Evolutionary conservation across 1,140 invertebrate species (phyloP), one percentile per base, ranked within the genome.

Genomic region (Drosophila gunungcola): DNA sequence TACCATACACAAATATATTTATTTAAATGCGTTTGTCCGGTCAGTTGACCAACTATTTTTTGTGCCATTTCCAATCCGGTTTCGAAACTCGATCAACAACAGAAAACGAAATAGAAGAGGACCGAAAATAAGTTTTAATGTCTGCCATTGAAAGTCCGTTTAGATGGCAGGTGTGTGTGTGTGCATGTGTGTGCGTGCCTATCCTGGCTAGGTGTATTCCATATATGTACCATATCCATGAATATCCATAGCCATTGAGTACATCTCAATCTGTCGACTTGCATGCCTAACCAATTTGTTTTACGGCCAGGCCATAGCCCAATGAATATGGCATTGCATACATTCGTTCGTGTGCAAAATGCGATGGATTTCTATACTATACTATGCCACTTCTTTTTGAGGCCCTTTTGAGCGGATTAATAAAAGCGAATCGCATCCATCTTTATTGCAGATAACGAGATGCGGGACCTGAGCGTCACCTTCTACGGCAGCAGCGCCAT

Each of bases 391-490:
- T 34, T 41, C 21, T 41, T 49, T 49, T 12, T 36, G 29, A 13
- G n/a, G n/a, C 32, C 3, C 21, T 32, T 36, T 16, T 6, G 39
- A 63, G 27, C 16, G 48, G 51, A 61, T 67, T 60, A 62, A 72
- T 69, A 32, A 58, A 46, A 56, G 34, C 34, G 13, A 3, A 52
- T 75, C 39, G 41, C 27, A 36, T 51, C n/a, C 7, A n/a, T 65
- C 39, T 85, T 51, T 21, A 72, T 83, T 90, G 6, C 73, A 91
- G 85, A 91, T 89, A 91, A 89, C 76, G 85, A 92, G 78, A 91
- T 91, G 90, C 80, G 88, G 21, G 91, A 88, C 57, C 82, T 92
- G 68, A 91, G 85, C 49, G 92, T 93, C 13, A 93, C 91, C n/a
- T 92, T 91, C 68, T 92, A 92, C 61, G 91, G 91, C 57, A 89